Conservation (phyloP, 2,888 invertebrate genomes). For the Drosophila quasianomalipes region DNA sequence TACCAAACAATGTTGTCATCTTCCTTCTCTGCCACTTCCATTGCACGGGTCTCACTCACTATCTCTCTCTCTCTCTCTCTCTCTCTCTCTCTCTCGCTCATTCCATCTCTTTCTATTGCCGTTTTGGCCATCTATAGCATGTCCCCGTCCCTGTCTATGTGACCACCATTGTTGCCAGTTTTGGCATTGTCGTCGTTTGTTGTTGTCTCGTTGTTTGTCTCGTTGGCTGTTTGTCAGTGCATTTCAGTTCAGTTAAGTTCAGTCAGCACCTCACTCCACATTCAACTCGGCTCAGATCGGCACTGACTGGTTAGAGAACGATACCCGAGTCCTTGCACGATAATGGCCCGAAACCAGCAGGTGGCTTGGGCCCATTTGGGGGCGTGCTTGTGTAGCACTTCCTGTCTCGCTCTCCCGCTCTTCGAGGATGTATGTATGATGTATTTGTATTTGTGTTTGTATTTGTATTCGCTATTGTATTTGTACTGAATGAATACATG, state of each 20-base stretch:
- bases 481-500: slow-evolving; percentile 20
- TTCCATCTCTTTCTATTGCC: slow-evolving; percentile 42
- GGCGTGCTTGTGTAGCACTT: slow-evolving; percentile 59
- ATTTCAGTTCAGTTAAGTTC: slow-evolving; percentile 50
- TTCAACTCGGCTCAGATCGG: slow-evolving; percentile 14
- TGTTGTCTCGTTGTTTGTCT: slow-evolving; percentile 51
- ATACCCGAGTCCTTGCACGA: slow-evolving; percentile 52
- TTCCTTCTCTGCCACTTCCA: slow-evolving; percentile 40
- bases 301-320: slow-evolving; percentile 29
- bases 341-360: slow-evolving; percentile 73
- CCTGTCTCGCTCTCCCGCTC: slow-evolving; percentile 40
- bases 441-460: slow-evolving; percentile 16
- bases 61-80: slow-evolving; percentile 2
- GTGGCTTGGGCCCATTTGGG: slow-evolving; percentile 65
- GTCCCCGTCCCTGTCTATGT: slow-evolving; percentile 49
- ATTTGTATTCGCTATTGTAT: slow-evolving; percentile 18
- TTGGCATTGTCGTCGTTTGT: slow-evolving; percentile 58
- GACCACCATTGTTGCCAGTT: slow-evolving; percentile 67
- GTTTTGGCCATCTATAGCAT: slow-evolving; percentile 41
- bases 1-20: slow-evolving; percentile 71
- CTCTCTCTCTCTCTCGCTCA: neutral
- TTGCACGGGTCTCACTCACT: slow-evolving; percentile 8
- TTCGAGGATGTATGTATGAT: slow-evolving; percentile 11
- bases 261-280: slow-evolving; percentile 46
- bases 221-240: slow-evolving; percentile 68